Percentiles rank a stretch among this genome's conserved stretches.
Evolutionary conservation across 2,797 vertebrate species (phyloP).

Genomic region (Sebastes hopkinsi): DNA sequence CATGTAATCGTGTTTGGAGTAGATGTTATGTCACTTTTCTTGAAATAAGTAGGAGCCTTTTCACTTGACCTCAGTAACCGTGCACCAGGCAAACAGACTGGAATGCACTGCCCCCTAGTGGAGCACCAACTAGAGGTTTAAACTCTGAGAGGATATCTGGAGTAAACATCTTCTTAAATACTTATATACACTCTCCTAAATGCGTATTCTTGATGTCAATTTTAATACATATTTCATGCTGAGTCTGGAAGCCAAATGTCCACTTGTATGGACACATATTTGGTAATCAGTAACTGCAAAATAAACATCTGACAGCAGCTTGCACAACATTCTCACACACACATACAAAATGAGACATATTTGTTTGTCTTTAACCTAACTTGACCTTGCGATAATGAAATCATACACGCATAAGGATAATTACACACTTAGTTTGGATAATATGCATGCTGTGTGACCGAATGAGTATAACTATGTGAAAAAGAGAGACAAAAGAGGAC

Average conservation of each 20-base stretch:
- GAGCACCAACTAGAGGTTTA: not conserved
- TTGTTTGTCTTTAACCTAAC: constrained; percentile 14
- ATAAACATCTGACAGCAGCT: constrained; percentile 15
- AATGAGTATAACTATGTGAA: not conserved
- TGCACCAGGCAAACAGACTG: constrained; percentile 27
- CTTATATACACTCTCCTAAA: not conserved
- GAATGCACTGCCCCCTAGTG: constrained; percentile 74
- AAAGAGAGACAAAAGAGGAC: not conserved
- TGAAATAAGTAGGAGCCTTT: not conserved
- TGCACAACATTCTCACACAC: not conserved
- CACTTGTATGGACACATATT: not conserved
- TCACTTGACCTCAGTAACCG: constrained; percentile 23
- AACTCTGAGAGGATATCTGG: not conserved
- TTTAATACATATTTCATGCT: not conserved
- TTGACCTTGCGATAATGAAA: not conserved
- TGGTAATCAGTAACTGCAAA: constrained; percentile 31
- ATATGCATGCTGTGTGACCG: not conserved
- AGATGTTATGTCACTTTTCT: not conserved
- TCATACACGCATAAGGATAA: not conserved
- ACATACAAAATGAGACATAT: not conserved
- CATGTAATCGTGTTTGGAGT: not conserved
- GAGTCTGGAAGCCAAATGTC: not conserved
- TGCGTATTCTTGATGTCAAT: not conserved
- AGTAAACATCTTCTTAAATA: not conserved
- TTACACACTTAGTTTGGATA: not conserved